Base-by-base conservation (phyloP, 2,797 vertebrate species). In the Leptoclinus maculatus region DNA sequence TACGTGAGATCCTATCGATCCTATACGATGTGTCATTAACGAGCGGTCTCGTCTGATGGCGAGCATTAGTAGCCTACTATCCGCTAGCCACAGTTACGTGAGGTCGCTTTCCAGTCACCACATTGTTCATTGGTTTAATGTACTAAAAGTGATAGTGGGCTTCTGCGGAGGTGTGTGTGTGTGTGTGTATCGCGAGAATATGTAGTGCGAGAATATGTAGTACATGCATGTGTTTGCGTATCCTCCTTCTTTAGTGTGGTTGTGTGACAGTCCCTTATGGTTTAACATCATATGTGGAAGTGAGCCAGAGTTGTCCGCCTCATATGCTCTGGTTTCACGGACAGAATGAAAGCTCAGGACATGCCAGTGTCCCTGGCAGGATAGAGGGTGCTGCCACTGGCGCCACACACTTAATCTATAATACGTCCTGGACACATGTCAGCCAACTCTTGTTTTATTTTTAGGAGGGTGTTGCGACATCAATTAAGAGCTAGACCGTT, bases 91-190 rank as follows among this genome's bases (percentile, higher is more conserved):
- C 45, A 68, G 78, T 74, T 84, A 36, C 65, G 76, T 69, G 70
- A 43, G 79, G 74, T 84, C 69, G 67, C 56, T 60, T 16, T 70
- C 19, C 32, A 72, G 71, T 66, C 74, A 38, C 64, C 79, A 89
- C 90, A 84, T 89, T 89, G 83, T 87, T 90, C 51, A 80, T 56
- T 41, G 83, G 76, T 75, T 83, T 81, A 74, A 71, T 32, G 66
- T 66, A 7, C 66, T 79, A 64, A 10, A 63, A 73, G 62, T 77
- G 63, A 71, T 76, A 66, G 36, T 86, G 27, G 74, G 71, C 36
- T 77, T 82, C 36, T 78, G 67, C 60, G 71, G 32, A 64, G 57
- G 32, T 41, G 41, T 41, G 41, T 41, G 39, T 41, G n/a, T 29
- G 23, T 29, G 25, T 38, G 45, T 41, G 14, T 36, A 41, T 36